Base-by-base conservation (phyloP, 1,140 invertebrate genomes). In the Alviniconcha marisindica region DNA sequence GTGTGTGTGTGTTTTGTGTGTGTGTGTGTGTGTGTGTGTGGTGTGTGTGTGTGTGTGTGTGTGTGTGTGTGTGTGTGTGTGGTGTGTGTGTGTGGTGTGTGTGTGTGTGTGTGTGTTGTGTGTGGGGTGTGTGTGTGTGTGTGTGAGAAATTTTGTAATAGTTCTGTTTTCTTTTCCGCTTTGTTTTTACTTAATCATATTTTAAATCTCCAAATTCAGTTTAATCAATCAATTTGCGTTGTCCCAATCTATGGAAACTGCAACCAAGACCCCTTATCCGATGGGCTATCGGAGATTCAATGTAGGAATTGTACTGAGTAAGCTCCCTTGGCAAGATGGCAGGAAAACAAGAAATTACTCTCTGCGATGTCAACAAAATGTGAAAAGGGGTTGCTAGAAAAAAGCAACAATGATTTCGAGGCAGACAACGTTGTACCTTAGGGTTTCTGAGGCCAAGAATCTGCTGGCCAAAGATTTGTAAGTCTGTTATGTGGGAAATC, bases 381-480 rank as follows among this genome's bases (percentile, higher is more conserved):
- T 21, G 5, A 18, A 36, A 42, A 42, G 14, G n/a, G 54, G 44
- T 15, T 66, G 56, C 60, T 66, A 42, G 56, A 33, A 5, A 44
- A 21, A 15, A 10, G 10, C 40, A 66, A 71, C 2, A 5, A 88
- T 85, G 85, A 80, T 83, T 42, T 86, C 84, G 18, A 87, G 78
- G 66, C 86, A 88, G 79, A 88, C 87, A 18, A 85, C 86, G 31
- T 63, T 88, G 12, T 88, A 87, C 73, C 77, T 88, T 10, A 84
- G 87, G 51, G 87, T 88, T 3, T 83, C 86, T 5, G 87, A 88
- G 78, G 87, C 86, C 36, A 88, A 88, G 66, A 87, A 86, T 66
- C 77, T 88, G 51, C 71, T 87, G 73, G 82, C 85, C 5, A 88
- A 88, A 84, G 87, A 88, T 81, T 82, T 88, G 87, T 88, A 73